Evolutionary conservation across 1,140 invertebrate genomes (phyloP), one percentile per base, ranked within the genome.

Genomic region (Drosophila murphyi): DNA sequence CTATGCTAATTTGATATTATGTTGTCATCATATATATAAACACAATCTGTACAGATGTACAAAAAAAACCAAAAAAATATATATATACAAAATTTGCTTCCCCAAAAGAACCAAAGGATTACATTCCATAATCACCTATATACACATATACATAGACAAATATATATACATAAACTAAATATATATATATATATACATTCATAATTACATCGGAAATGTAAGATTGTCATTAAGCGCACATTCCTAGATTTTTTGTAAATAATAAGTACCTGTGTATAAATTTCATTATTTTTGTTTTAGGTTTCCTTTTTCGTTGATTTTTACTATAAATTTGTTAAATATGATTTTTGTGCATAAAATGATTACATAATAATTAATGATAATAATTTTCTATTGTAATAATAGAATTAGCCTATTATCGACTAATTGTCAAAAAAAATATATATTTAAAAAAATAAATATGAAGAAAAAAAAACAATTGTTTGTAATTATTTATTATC

Each of bases 191-290:
- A 29, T 57, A 39, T 55, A 37, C 2, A 29, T 39, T 43, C 43
- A 35, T 43, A 28, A 39, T 8, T 48, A 45, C n/a, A 54, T 54
- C n/a, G 31, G 6, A 5, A 45, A 6, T 57, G 34, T 56, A 48
- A 32, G 31, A 20, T 34, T 57, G 34, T 76, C 59, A 67, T 50
- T 61, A 34, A 70, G 20, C 60, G 68, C 71, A 72, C 71, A 86
- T 72, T 72, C 71, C 54, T 79, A 70, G 10, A 20, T 41, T 65
- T 82, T 79, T 79, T 86, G 82, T 86, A 86, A 71, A 86, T 86
- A 86, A 76, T 86, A 86, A 76, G 60, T 86, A 82, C 65, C 61
- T 86, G 60, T 86, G 60, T 69, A 69, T 67, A 86, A 63, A 69
- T 55, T 69, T 67, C 48, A 73, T 81, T 73, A 43, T 43, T 86